Evolutionary conservation across 2,888 invertebrate species (phyloP).

Genomic region (Acanthosoma haemorrhoidale): DNA sequence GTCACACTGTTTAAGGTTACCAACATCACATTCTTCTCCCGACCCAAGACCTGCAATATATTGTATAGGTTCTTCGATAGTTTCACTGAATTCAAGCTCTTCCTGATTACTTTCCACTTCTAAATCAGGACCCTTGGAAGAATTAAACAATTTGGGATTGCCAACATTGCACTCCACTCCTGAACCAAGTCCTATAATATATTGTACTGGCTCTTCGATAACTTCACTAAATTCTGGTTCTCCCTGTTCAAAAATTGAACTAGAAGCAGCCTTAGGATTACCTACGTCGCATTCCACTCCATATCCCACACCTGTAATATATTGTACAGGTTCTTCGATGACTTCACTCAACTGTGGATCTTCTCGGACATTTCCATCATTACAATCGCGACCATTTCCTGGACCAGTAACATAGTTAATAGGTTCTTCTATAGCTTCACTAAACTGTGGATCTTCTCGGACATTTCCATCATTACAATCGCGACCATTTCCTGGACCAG

Average conservation of each 20-base stretch:
- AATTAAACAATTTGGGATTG: slow-evolving; percentile 50
- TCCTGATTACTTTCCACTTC: not conserved
- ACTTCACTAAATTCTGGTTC: slow-evolving; percentile 55
- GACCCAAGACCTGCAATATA: slow-evolving; percentile 66
- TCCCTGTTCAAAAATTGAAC: no score
- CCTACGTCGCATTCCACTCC: slow-evolving; percentile 68
- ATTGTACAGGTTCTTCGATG: slow-evolving; percentile 66
- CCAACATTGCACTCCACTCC: slow-evolving; percentile 68
- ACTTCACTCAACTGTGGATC: slow-evolving; percentile 56
- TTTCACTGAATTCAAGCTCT: slow-evolving; percentile 54
- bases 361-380: slow-evolving; percentile 58
- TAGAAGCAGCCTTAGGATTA: slow-evolving; percentile 56
- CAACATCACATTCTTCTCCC: slow-evolving; percentile 67
- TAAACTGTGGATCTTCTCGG: slow-evolving; percentile 41
- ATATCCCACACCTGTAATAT: slow-evolving; percentile 64
- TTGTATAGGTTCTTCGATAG: slow-evolving; percentile 66
- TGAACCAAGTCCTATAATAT: slow-evolving; percentile 64
- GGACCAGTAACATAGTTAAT: slow-evolving; percentile 63
- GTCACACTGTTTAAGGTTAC: slow-evolving; percentile 52
- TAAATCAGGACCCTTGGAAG: not conserved
- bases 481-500: slow-evolving; percentile 63
- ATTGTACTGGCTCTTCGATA: slow-evolving; percentile 66
- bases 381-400: slow-evolving; percentile 64
- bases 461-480: slow-evolving; percentile 69
- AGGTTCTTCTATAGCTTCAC: slow-evolving; percentile 65